Conservation (phyloP, 2,888 invertebrate genomes). For the Acronicta aceris region DNA sequence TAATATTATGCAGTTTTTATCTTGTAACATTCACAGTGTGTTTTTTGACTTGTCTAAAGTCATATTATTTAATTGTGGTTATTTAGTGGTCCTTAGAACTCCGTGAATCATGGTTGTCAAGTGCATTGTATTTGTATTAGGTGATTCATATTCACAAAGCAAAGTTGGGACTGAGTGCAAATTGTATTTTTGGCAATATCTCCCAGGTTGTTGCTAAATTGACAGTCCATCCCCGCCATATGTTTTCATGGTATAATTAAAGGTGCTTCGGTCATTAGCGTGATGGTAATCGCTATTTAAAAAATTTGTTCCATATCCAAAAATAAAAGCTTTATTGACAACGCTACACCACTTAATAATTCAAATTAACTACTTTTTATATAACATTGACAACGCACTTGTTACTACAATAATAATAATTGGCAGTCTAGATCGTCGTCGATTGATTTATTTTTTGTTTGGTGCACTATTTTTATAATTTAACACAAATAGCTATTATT, state of each 20-base stretch:
- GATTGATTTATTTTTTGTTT: slow-evolving; percentile 45
- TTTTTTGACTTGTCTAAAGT: slow-evolving; percentile 46
- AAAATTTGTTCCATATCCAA: slow-evolving; percentile 29
- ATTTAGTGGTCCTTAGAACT: slow-evolving; percentile 39
- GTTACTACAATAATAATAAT: too few species aligned
- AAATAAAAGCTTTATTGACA: slow-evolving; percentile 45
- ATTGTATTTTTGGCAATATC: slow-evolving; percentile 79
- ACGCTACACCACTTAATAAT: slow-evolving; percentile 23
- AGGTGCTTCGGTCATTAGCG: slow-evolving; percentile 48
- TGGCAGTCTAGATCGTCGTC: slow-evolving; percentile 19
- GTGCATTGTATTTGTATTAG: slow-evolving; percentile 56
- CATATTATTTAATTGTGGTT: slow-evolving; percentile 41
- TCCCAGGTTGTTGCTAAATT: slow-evolving; percentile 74
- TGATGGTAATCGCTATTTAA: slow-evolving; percentile 5
- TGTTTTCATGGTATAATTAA: slow-evolving; percentile 56
- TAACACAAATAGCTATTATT: slow-evolving; percentile 4
- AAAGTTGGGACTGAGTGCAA: slow-evolving; percentile 51
- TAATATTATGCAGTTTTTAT: slow-evolving; percentile 52
- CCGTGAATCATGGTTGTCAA: slow-evolving; percentile 57
- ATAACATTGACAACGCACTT: too few species aligned
- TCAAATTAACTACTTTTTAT: slow-evolving; percentile 12
- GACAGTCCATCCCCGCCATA: slow-evolving; percentile 55
- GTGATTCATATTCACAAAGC: slow-evolving; percentile 64
- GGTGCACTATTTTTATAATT: slow-evolving; percentile 13
- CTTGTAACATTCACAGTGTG: slow-evolving; percentile 43